A percentile compares a stretch with the other conserved stretches of the same genome.
Evolutionary conservation across 2,797 vertebrate species (phyloP).

Genomic region (Enteromius trimaculatus): DNA sequence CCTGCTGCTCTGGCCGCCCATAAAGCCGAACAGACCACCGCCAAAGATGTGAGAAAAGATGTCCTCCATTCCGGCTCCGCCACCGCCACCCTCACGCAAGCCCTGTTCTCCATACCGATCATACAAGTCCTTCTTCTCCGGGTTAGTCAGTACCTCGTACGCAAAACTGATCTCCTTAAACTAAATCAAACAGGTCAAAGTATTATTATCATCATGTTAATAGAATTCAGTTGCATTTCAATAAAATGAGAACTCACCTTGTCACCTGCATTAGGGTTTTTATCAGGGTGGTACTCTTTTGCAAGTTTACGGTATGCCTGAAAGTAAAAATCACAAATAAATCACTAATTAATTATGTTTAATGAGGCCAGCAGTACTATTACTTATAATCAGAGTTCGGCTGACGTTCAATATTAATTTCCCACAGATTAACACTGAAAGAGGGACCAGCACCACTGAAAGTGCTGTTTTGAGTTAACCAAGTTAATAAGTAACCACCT

Average conservation of each 20-base stretch:
- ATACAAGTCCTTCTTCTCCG: constrained; percentile 96
- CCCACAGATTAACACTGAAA: neutral
- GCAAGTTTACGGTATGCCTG: constrained; percentile 96
- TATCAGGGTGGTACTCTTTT: constrained; percentile 98
- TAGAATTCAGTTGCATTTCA: neutral
- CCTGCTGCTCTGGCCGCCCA: constrained; percentile 89
- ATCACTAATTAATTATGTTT: neutral
- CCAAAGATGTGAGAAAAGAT: constrained; percentile 99
- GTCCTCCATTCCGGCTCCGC: constrained; percentile 95
- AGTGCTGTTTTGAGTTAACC: too few relatives aligned
- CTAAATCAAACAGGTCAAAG: constrained; percentile 67
- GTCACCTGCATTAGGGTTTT: constrained; percentile 97
- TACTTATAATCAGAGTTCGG: neutral
- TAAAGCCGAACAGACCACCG: constrained; percentile 96
- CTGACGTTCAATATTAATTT: neutral
- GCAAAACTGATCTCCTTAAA: constrained; percentile 99
- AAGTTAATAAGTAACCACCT: neutral
- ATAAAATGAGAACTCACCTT: constrained; percentile 81
- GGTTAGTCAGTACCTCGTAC: constrained; percentile 96
- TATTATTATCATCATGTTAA: neutral
- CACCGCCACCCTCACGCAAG: constrained; percentile 93
- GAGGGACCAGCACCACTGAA: neutral
- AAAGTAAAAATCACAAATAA: constrained; percentile 47
- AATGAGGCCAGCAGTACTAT: neutral
- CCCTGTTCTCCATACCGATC: constrained; percentile 98